Conservation (phyloP, 2,797 vertebrate genomes). For the Chromis chromis region DNA sequence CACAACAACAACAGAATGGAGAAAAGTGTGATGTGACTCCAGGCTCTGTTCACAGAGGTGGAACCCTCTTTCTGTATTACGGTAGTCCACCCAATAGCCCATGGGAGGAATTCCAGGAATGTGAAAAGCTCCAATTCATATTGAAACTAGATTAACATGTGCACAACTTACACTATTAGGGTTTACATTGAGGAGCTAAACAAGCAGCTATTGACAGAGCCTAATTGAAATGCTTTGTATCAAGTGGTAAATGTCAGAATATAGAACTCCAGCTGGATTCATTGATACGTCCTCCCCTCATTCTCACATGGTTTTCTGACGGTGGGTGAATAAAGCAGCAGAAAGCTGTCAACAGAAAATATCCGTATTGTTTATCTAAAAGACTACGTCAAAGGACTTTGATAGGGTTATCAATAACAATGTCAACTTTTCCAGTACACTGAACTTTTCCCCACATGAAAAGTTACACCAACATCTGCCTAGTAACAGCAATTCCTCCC, state of each 20-base stretch:
- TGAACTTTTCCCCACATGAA: constrained; percentile 71
- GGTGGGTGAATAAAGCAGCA: background rate
- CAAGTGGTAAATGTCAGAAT: constrained; percentile 7
- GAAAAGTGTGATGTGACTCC: constrained; percentile 5
- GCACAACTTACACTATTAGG: constrained; percentile 54
- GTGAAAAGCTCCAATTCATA: constrained; percentile 85
- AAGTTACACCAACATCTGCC: constrained; percentile 89
- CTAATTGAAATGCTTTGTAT: background rate
- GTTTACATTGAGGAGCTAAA: constrained; percentile 12
- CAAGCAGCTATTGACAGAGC: background rate
- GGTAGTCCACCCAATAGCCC: constrained; percentile 78
- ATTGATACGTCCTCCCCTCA: background rate
- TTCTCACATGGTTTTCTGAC: background rate
- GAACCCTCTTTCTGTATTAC: constrained; percentile 68
- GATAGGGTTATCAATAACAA: constrained; percentile 47
- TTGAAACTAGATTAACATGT: constrained; percentile 79
- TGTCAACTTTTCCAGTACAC: constrained; percentile 54
- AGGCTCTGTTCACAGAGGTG: constrained; percentile 14
- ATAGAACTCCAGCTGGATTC: background rate
- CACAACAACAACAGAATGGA: background rate
- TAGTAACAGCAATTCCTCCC: constrained; percentile 90
- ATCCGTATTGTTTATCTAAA: background rate
- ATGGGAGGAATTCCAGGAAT: constrained; percentile 90
- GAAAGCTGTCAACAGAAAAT: background rate
- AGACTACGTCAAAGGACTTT: constrained; percentile 28